A percentile compares a stretch with the other conserved stretches of the same genome.
Evolutionary conservation across 2,888 invertebrate species (phyloP).

Genomic region (Amphipyra berbera): DNA sequence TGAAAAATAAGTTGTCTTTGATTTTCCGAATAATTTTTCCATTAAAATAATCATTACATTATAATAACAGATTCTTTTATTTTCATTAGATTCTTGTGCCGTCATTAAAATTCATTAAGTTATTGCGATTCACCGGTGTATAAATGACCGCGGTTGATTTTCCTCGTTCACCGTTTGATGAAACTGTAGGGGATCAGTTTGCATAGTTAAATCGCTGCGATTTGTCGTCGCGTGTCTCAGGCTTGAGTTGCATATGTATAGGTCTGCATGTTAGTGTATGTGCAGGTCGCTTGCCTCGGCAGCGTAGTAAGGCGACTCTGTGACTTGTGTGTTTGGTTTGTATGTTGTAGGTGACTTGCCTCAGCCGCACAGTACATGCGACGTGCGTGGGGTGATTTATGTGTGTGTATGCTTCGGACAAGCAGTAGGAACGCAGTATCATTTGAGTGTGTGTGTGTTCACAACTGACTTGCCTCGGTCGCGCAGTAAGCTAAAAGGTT

Average conservation of each 20-base stretch:
- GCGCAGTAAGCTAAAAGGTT: neutral
- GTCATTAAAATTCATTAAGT: neutral
- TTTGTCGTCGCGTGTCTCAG: conserved; percentile 13
- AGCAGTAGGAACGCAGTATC: neutral
- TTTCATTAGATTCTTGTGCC: neutral
- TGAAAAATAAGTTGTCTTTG: neutral
- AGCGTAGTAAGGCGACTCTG: neutral
- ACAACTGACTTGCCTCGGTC: neutral
- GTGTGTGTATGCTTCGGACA: conserved; percentile 87
- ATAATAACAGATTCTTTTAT: conserved; percentile 1
- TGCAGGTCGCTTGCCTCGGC: neutral
- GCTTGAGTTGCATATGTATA: neutral
- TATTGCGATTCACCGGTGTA: neutral
- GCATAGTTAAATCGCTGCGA: conserved; percentile 19
- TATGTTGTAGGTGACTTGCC: conserved; percentile 93
- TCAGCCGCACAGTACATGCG: conserved; percentile 95
- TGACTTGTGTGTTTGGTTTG: too few species aligned
- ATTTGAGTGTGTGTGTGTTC: neutral
- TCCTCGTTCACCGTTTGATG: conserved; percentile 10
- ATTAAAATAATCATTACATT: conserved; percentile 6
- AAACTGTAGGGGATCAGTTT: conserved; percentile 28
- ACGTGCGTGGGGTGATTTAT: conserved; percentile 91
- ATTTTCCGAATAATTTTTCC: conserved; percentile 18
- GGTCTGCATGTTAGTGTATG: conserved; percentile 10
- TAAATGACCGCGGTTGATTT: neutral